Percentiles rank a stretch among this genome's conserved stretches.
Evolutionary conservation across 2,888 invertebrate species (phyloP).

Genomic region (Pardosa pseudoannulata): DNA sequence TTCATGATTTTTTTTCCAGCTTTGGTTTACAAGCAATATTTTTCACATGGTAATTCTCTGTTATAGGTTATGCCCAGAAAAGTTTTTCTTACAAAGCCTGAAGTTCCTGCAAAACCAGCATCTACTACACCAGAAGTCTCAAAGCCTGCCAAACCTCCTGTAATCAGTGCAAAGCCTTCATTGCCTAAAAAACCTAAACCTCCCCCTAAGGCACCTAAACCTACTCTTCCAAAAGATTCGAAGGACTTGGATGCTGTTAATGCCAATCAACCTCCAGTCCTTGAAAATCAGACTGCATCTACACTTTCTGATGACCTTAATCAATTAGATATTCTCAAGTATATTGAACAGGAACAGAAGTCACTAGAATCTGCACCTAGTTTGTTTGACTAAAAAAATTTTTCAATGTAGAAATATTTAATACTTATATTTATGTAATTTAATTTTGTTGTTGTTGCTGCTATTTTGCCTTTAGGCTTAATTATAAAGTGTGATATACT

Average conservation of each 20-base stretch:
- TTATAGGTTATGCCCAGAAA: conserved; percentile 57
- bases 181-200: conserved; percentile 47
- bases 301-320: conserved; percentile 30
- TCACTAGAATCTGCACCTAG: conserved; percentile 36
- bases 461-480: no score
- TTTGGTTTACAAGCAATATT: no score
- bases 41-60: no score
- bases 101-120: conserved; percentile 27
- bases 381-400: conserved; percentile 66
- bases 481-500: no score
- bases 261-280: conserved; percentile 29
- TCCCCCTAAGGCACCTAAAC: conserved; percentile 32
- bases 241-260: conserved; percentile 44
- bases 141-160: not conserved
- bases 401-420: no score
- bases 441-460: no score
- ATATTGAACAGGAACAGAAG: conserved; percentile 64
- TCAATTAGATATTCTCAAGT: conserved; percentile 59
- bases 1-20: no score
- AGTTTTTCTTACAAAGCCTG: conserved; percentile 42
- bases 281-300: conserved; percentile 26
- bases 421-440: no score
- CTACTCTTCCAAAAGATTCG: not conserved
- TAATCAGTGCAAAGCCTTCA: conserved; percentile 30
- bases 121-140: not conserved